Evolutionary conservation across 2,888 invertebrate species (phyloP).

Genomic region (Chaitophorus viminalis): DNA sequence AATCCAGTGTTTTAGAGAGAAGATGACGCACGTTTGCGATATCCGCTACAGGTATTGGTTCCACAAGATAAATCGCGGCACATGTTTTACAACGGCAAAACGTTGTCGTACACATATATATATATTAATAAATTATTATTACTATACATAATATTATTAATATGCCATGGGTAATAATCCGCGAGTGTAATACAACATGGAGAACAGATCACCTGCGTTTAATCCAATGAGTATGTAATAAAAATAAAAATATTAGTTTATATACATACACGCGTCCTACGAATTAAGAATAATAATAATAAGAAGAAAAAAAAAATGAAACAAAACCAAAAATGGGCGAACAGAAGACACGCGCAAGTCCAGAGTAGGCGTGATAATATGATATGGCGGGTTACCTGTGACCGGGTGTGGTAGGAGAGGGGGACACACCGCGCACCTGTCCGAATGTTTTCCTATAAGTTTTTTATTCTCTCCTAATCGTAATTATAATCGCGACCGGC

Average conservation of each 20-base stretch:
- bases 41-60: too few relatives aligned
- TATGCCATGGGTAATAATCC: too few relatives aligned
- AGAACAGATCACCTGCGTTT: neutral
- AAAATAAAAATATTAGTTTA: neutral
- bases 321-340: conserved; percentile 46
- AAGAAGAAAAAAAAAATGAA: neutral
- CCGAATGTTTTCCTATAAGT: conserved; percentile 52
- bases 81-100: too few relatives aligned
- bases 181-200: neutral
- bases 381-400: conserved; percentile 52
- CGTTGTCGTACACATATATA: too few relatives aligned
- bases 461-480: conserved; percentile 29
- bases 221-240: neutral
- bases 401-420: conserved; percentile 25
- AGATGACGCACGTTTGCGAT: too few relatives aligned
- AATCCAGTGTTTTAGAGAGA: too few relatives aligned
- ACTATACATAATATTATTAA: too few relatives aligned
- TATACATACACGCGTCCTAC: neutral
- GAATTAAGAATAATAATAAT: conserved; percentile 9
- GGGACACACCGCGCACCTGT: conserved; percentile 44
- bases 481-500: conserved; percentile 56
- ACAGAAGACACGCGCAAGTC: conserved; percentile 24
- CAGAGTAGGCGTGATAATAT: conserved; percentile 57
- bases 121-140: too few relatives aligned
- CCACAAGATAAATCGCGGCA: too few relatives aligned